A percentile compares a stretch with the other conserved stretches of the same genome.
Evolutionary conservation across 2,888 invertebrate genomes (phyloP).

Genomic region (Coenonympha glycerion): DNA sequence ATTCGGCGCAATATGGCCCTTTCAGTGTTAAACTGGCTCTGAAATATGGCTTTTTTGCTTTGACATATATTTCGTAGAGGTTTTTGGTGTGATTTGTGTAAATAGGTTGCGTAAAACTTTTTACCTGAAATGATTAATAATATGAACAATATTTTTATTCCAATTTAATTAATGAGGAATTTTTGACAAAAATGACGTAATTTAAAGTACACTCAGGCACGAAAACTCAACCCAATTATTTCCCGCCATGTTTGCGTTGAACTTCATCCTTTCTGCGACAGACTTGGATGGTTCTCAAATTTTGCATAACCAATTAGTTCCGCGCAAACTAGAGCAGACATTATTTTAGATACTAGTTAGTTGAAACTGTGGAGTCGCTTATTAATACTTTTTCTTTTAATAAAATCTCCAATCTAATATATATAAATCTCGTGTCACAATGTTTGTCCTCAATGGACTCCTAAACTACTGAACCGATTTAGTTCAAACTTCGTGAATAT

Average conservation of each 20-base stretch:
- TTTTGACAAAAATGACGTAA: not conserved
- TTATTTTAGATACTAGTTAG: slow-evolving; percentile 33
- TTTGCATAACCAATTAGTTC: slow-evolving; percentile 74
- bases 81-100: not conserved
- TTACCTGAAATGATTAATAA: too few relatives aligned
- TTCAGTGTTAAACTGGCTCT: slow-evolving; percentile 21
- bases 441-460: too few relatives aligned
- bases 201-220: slow-evolving; percentile 40
- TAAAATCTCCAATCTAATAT: too few relatives aligned
- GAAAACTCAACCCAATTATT: slow-evolving; percentile 54
- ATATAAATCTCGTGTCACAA: too few relatives aligned
- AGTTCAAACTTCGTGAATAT: too few relatives aligned
- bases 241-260: slow-evolving; percentile 52
- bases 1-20: slow-evolving; percentile 43
- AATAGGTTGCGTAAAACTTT: too few relatives aligned
- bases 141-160: too few relatives aligned
- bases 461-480: too few relatives aligned
- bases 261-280: slow-evolving; percentile 53
- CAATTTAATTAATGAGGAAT: too few relatives aligned
- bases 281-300: slow-evolving; percentile 70
- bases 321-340: slow-evolving; percentile 60
- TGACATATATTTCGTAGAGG: slow-evolving; percentile 5
- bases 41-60: slow-evolving; percentile 9
- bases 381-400: not conserved
- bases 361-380: slow-evolving; percentile 20